Conservation (phyloP, 2,113 vertebrate genomes). For the Heloderma charlesbogerti region DNA sequence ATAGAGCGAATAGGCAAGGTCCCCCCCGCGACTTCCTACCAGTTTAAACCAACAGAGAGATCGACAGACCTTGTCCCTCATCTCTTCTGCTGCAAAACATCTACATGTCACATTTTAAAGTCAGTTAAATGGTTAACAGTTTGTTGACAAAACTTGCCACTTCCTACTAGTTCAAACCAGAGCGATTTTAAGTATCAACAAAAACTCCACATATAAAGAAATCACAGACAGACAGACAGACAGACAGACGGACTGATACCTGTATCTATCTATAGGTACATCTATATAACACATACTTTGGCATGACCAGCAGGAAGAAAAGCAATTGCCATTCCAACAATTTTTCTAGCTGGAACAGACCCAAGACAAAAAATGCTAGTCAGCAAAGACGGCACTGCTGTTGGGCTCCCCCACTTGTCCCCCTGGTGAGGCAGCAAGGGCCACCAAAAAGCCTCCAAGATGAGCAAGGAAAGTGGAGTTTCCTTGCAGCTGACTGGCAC, state of each 20-base stretch:
- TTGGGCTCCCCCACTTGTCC: background rate
- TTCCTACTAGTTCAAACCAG: background rate
- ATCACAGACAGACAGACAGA: no score
- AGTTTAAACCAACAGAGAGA: background rate
- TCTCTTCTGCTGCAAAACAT: background rate
- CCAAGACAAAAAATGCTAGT: background rate
- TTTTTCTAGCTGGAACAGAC: background rate
- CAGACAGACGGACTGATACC: no score
- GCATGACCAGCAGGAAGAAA: background rate
- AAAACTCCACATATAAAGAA: background rate
- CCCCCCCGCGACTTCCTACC: background rate
- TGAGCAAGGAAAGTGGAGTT: background rate
- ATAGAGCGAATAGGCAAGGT: background rate
- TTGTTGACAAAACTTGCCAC: background rate
- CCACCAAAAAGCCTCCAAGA: background rate
- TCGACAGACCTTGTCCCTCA: no score
- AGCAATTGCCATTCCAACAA: background rate
- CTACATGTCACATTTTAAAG: background rate
- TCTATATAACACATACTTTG: background rate
- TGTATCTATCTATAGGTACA: background rate
- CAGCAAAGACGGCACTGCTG: no score
- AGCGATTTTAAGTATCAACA: background rate
- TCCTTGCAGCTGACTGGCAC: background rate
- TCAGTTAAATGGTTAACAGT: background rate
- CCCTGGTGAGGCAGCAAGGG: constrained; percentile 4